A percentile compares a stretch with the other conserved stretches of the same genome.
phyloP scores from a whole-genome alignment of 2,888 invertebrate genomes.

The Tenthredo livida region DNA sequence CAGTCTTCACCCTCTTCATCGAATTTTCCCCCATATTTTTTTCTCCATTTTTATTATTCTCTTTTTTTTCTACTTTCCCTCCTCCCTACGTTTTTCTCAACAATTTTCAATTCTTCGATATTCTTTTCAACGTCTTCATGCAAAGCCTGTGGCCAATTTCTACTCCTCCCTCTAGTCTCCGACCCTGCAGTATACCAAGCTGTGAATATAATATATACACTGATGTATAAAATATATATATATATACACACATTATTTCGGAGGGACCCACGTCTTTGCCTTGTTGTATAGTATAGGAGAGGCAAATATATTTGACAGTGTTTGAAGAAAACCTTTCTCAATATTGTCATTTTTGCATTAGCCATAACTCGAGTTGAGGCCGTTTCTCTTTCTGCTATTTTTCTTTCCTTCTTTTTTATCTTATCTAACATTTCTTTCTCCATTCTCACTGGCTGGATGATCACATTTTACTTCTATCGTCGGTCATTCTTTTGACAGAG shows the following conservation, averaged over 20 bases:
- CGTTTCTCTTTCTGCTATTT: conserved; percentile 25
- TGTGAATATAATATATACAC: neutral
- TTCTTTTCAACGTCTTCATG: neutral
- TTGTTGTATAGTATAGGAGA: neutral
- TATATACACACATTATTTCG: neutral
- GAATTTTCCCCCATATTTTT: neutral
- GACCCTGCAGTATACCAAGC: neutral
- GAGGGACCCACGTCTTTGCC: neutral
- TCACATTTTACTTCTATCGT: conserved; percentile 39
- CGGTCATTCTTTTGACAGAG: conserved; percentile 36
- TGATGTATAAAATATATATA: neutral
- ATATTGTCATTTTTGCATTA: conserved; percentile 25
- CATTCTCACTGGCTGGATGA: conserved; percentile 6
- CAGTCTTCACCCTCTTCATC: neutral
- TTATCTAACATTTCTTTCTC: neutral
- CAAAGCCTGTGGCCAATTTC: neutral
- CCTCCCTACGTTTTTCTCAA: neutral
- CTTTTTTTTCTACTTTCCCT: neutral
- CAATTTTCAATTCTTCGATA: conserved; percentile 17
- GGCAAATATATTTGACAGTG: neutral
- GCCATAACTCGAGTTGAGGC: neutral
- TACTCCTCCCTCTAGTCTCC: neutral
- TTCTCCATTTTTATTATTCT: neutral
- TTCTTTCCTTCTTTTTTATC: neutral
- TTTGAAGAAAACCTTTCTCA: neutral